phyloP scores from a whole-genome alignment of 2,113 vertebrate species.

The Melanotaenia duboulayi region DNA sequence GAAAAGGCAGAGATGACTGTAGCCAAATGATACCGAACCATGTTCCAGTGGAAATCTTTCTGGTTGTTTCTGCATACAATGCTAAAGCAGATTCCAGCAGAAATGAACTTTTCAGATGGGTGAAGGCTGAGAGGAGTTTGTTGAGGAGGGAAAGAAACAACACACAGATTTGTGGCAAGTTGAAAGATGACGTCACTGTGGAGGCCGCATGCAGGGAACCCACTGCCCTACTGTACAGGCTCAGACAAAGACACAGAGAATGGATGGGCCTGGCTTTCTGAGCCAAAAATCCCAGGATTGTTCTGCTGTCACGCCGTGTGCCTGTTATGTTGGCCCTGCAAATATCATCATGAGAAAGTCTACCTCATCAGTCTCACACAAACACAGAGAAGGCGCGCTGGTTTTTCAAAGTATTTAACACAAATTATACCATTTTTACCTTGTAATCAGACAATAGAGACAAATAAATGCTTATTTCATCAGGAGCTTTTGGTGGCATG shows the following conservation, averaged over 20 bases:
- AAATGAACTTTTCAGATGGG: conserved; percentile 38
- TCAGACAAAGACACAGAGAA: conserved; percentile 8
- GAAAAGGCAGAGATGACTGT: background rate
- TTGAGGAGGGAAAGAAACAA: conserved; percentile 63
- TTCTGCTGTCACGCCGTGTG: conserved; percentile 31
- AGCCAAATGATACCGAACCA: background rate
- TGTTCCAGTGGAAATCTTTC: conserved; percentile 7
- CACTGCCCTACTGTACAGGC: conserved; percentile 40
- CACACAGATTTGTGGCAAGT: conserved; percentile 51
- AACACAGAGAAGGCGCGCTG: background rate
- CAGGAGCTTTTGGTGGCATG: background rate
- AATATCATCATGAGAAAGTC: background rate
- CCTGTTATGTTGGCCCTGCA: conserved; percentile 13
- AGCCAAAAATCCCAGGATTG: conserved; percentile 23
- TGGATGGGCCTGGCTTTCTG: conserved; percentile 15
- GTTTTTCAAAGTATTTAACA: no score
- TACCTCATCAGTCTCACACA: background rate
- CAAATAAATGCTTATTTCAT: background rate
- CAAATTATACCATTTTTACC: no score
- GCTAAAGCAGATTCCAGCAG: conserved; percentile 31
- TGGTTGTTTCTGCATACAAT: conserved; percentile 13
- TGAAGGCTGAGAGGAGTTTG: conserved; percentile 60
- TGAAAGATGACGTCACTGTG: conserved; percentile 57
- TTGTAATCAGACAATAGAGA: background rate
- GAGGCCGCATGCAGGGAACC: conserved; percentile 58